A percentile compares a stretch with the other conserved stretches of the same genome.
Evolutionary conservation across 1,140 invertebrate species (phyloP).

Genomic region (Rhopalosiphum padi): DNA sequence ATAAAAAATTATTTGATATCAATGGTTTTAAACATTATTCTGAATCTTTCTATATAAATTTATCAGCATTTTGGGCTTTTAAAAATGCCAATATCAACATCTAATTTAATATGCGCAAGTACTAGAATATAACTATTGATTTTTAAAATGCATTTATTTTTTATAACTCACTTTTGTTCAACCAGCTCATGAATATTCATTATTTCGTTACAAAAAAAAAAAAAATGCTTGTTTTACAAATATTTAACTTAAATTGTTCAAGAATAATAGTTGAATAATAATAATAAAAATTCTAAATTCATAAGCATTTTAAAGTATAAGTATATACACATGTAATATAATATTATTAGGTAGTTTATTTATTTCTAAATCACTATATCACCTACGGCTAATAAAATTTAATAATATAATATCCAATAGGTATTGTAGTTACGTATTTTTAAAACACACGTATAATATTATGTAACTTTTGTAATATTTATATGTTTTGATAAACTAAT

Average conservation of each 20-base stretch:
- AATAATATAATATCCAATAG: neutral
- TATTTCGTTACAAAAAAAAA: neutral
- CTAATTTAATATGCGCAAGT: neutral
- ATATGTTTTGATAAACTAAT: neutral
- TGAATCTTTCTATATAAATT: neutral
- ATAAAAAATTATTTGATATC: neutral
- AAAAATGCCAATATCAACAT: neutral
- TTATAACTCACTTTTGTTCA: neutral
- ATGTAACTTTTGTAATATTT: neutral
- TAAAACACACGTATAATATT: neutral
- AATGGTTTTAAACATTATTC: neutral
- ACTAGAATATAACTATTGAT: neutral
- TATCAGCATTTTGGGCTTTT: neutral
- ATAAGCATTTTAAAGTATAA: neutral
- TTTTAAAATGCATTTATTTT: neutral
- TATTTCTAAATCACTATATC: neutral
- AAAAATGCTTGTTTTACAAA: neutral
- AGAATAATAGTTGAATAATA: neutral
- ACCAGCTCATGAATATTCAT: neutral
- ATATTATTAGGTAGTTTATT: neutral
- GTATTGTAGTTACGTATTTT: neutral
- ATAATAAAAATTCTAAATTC: neutral
- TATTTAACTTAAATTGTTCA: neutral
- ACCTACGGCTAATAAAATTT: neutral
- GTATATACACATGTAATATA: neutral